Percentiles rank a stretch among this genome's conserved stretches.
These are phyloP conservation scores for Malurus melanocephalus DNA, from an alignment of 2,113 vertebrate genomes.

Conservation along the genomic window DNA sequence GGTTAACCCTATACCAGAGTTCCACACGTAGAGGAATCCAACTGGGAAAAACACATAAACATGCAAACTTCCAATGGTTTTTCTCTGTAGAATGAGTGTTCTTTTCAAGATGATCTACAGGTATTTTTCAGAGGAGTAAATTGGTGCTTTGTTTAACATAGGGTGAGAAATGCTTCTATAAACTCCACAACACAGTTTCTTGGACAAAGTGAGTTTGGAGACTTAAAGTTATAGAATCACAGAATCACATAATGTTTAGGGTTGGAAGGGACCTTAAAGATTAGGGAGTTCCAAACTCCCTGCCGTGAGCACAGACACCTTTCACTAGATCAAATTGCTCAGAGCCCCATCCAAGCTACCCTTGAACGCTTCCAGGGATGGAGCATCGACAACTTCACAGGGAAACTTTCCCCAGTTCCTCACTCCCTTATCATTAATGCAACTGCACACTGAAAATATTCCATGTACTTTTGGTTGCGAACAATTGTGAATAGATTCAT, in stretches of 20 bases:
- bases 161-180: neutral
- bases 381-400: neutral
- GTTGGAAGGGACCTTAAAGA: neutral
- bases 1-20: neutral
- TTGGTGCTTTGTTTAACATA: neutral
- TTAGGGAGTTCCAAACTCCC: neutral
- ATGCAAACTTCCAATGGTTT: neutral
- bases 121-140: neutral
- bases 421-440: neutral
- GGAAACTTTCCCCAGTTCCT: neutral
- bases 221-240: neutral
- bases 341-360: neutral
- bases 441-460: slow-evolving; percentile 22
- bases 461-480: neutral
- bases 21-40: neutral
- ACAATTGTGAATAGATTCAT: neutral
- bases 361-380: neutral
- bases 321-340: neutral
- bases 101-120: neutral
- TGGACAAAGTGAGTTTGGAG: neutral
- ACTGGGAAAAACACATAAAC: neutral
- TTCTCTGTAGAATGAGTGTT: neutral
- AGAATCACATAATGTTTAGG: neutral
- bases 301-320: neutral
- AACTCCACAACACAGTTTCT: neutral